Conservation (phyloP, 2,797 vertebrate species). For the Mormyrus hasselquistii region DNA sequence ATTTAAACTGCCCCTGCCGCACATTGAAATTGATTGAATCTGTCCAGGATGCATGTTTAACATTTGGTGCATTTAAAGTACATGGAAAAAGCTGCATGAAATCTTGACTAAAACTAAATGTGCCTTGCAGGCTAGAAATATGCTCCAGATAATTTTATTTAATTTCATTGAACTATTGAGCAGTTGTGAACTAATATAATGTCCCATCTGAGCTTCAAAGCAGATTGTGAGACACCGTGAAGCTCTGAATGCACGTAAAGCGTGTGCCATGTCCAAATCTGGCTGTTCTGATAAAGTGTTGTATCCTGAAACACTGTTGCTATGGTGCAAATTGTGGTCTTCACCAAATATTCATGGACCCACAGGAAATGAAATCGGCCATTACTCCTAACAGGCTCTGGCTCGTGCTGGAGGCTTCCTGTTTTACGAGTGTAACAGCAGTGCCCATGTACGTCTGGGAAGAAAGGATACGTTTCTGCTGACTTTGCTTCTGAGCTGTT, state of each 20-base stretch:
- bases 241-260: background rate
- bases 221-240: background rate
- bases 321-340: background rate
- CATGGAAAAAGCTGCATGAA: constrained; percentile 20
- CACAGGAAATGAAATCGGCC: background rate
- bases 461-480: background rate
- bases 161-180: background rate
- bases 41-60: constrained; percentile 9
- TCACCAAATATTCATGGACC: background rate
- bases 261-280: background rate
- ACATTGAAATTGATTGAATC: constrained; percentile 17
- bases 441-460: background rate
- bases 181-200: background rate
- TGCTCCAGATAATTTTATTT: background rate
- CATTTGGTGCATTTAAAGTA: background rate
- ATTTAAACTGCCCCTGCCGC: constrained; percentile 8
- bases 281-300: background rate
- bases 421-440: background rate
- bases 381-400: background rate
- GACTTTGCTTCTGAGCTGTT: background rate
- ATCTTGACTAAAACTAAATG: background rate
- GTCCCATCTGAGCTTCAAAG: background rate
- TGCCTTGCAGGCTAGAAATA: background rate
- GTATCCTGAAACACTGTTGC: background rate
- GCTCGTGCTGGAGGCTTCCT: background rate